Base-by-base conservation (phyloP, 2,113 vertebrate genomes). In the Phyllostomus discolor region DNA sequence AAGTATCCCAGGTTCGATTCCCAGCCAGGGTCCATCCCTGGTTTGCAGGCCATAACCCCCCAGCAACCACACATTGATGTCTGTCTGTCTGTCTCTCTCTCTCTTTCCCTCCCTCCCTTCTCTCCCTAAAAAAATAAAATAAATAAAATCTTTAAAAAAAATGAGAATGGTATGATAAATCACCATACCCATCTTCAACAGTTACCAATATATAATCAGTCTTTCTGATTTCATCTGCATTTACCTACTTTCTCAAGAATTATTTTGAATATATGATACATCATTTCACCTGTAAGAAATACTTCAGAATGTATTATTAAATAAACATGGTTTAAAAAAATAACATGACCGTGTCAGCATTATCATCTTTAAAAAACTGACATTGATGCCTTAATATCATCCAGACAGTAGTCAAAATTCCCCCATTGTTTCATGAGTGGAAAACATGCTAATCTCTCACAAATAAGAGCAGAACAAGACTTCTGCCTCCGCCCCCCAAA, bases 401-500 rank as follows among this genome's bases (percentile, higher is more conserved):
- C 57, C 41, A 90, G 20, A 70, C 35, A 75, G 35, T 73, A 20
- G 41, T 84, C 31, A 78, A 0, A 94, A 95, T 84, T 94, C 15
- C 38, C 19, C 69, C 9, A 15, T 90, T 57, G 10, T 86, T 78
- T 90, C 31, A 75, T 66, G 69, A 95, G 57, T 84, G 31, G 38
- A 87, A 79, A 96, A 59, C 17, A 62, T 12, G 8, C 81, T 95
- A 46, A 46, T 62, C 28, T 66, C 52, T 88, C 8, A 81, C 93
- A 95, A 7, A 88, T 93, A 92, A 72, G 5, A 50, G 50, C 89
- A 93, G 72, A 97, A 75, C 75, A 96, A 88, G 83, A 94, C 79
- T 69, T 57, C 1, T 2, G 31, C 92, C 43, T 16, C 9, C 59
- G 33, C 64, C 97, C 88, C 94, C 94, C 14, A 62, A 17, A 95